phyloP scores from a whole-genome alignment of 2,888 invertebrate species.

The Diplolepis rosae region DNA sequence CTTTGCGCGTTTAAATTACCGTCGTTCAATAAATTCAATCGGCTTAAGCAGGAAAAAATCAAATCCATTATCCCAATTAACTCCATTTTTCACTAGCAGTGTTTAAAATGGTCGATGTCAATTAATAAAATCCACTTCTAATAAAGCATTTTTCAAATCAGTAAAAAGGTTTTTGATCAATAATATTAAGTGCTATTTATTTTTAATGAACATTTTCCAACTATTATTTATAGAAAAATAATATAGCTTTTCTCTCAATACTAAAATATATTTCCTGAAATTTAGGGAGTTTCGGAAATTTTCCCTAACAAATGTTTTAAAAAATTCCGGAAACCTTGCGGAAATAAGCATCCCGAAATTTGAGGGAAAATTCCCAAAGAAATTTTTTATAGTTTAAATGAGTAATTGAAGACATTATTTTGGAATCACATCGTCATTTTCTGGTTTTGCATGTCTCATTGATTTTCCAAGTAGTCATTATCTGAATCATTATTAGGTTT shows the following conservation, averaged over 20 bases:
- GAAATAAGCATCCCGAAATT: too few species aligned
- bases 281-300: too few species aligned
- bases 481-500: not conserved
- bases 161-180: too few species aligned
- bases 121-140: not conserved
- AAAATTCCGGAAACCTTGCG: too few species aligned
- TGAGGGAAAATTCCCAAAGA: too few species aligned
- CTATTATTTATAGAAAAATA: too few species aligned
- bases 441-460: not conserved
- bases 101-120: too few species aligned
- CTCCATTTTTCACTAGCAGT: not conserved
- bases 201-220: too few species aligned
- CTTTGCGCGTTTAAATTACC: conserved; percentile 5
- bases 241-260: too few species aligned
- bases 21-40: conserved; percentile 21
- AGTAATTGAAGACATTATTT: not conserved
- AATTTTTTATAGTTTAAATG: not conserved
- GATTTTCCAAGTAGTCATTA: not conserved
- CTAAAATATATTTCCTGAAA: too few species aligned
- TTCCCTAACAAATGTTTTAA: not conserved
- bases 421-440: too few species aligned
- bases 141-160: not conserved
- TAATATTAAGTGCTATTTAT: too few species aligned
- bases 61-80: conserved; percentile 16
- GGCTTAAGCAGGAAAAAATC: not conserved